phyloP scores from a whole-genome alignment of 2,888 invertebrate genomes.

The Agonopterix heracliana region DNA sequence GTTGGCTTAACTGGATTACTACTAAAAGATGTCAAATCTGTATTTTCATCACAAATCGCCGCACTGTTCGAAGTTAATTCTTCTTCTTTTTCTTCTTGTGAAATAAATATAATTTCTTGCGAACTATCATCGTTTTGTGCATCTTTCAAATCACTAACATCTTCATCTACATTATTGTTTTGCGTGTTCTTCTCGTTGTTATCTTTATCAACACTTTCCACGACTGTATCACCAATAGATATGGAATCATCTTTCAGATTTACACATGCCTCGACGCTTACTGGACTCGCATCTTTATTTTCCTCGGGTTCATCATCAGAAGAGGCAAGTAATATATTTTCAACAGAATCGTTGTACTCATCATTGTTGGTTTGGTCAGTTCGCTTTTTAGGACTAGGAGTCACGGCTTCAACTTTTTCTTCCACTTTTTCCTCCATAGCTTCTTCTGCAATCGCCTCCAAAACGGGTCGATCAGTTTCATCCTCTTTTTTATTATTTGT shows the following conservation, averaged over 20 bases:
- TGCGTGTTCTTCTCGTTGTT: neutral
- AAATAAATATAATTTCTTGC: too few relatives aligned
- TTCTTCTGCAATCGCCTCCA: too few relatives aligned
- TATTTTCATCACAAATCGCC: too few relatives aligned
- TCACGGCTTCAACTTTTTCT: slow-evolving; percentile 23
- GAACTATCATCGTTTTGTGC: too few relatives aligned
- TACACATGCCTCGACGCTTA: slow-evolving; percentile 16
- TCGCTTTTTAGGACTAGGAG: slow-evolving; percentile 14
- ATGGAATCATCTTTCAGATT: slow-evolving; percentile 39
- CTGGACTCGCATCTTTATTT: slow-evolving; percentile 7
- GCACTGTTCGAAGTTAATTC: too few relatives aligned
- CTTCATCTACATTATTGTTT: neutral
- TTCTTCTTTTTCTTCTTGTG: too few relatives aligned
- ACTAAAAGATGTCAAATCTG: too few relatives aligned
- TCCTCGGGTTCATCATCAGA: slow-evolving; percentile 38
- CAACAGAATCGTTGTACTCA: slow-evolving; percentile 32
- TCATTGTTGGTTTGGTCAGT: slow-evolving; percentile 25
- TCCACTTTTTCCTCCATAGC: slow-evolving; percentile 3
- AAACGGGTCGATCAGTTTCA: slow-evolving; percentile 1
- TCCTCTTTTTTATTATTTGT: slow-evolving; percentile 10
- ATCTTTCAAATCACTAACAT: neutral
- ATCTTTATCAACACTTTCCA: slow-evolving; percentile 7
- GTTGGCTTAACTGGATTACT: too few relatives aligned
- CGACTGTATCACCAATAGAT: slow-evolving; percentile 33
- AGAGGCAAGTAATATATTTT: slow-evolving; percentile 47